Evolutionary conservation across 2,113 vertebrate genomes (phyloP).

Genomic region (Camelus bactrianus): DNA sequence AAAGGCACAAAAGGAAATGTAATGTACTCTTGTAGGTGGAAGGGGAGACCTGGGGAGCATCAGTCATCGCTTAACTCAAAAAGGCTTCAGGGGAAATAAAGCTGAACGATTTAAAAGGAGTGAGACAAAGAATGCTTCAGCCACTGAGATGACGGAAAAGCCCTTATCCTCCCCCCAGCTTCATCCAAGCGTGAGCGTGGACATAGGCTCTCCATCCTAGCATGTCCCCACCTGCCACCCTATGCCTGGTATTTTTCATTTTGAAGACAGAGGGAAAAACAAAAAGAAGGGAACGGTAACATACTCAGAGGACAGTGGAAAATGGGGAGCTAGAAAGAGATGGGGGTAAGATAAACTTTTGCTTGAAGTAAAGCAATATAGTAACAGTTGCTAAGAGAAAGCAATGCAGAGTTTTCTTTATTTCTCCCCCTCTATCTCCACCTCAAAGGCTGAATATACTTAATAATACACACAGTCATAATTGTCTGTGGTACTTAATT

Average conservation of each 20-base stretch:
- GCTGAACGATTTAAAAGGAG: not conserved
- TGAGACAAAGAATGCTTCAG: not conserved
- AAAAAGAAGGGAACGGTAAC: not conserved
- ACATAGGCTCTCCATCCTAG: not conserved
- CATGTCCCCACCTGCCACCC: rapidly evolving
- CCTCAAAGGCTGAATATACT: not conserved
- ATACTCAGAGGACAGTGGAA: not conserved
- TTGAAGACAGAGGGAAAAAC: not conserved
- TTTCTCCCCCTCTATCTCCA: too few species aligned
- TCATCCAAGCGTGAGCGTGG: not conserved
- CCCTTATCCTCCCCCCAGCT: rapidly evolving
- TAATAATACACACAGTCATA: not conserved
- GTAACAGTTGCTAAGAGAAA: not conserved
- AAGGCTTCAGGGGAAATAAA: not conserved
- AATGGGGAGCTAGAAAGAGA: not conserved
- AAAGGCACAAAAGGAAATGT: not conserved
- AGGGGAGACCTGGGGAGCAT: not conserved
- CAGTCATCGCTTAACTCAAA: not conserved
- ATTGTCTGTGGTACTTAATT: not conserved
- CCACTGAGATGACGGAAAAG: not conserved
- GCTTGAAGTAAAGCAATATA: not conserved
- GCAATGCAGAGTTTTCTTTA: not conserved
- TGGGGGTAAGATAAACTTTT: not conserved
- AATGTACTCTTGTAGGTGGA: not conserved
- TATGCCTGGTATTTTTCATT: not conserved